Evolutionary conservation across 2,797 vertebrate species (phyloP), one percentile per base, ranked within the genome.

Genomic region (Alauda arvensis): DNA sequence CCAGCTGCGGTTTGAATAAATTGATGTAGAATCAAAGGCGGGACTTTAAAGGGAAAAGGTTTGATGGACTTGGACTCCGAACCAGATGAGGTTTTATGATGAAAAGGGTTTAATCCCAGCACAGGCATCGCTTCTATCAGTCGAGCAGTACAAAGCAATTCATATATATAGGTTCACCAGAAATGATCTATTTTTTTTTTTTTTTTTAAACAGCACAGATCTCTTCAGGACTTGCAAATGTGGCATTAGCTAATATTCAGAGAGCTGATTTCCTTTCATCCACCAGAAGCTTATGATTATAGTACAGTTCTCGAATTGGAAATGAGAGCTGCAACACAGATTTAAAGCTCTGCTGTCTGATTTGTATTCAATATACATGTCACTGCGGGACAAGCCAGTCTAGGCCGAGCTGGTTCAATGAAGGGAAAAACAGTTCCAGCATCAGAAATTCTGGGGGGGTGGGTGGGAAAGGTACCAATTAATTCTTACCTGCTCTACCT

Each of bases 1-100:
- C 98, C 99, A 99, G 98, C 98, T 99, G 99, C 97, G 98, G 97
- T 98, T 97, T 97, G 97, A 98, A 98, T 97, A 98, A 98, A 99
- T 99, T 99, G 98, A 98, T 98, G 98, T 98, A 96, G 98, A 99
- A 99, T 99, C 98, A 98, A 98, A 99, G 98, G 97, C 97, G 96
- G 97, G 98, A 98, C 98, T 99, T 99, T 99, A 99, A 99, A 99
- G 98, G 98, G 96, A 97, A 97, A 98, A 97, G 98, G 98, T 98
- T 98, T 98, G 98, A 98, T 98, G 98, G 98, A 98, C 98, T 98
- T 98, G 98, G 98, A 98, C 98, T 97, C 98, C 97, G 97, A 97
- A 98, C 98, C 99, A 99, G 98, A 99, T 99, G 99, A 99, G 98
- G 98, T 98, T 99, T 98, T 98, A 98, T 99, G 99, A 99, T 99